phyloP scores from a whole-genome alignment of 1,140 invertebrate genomes.

The Ganaspis sp. region DNA sequence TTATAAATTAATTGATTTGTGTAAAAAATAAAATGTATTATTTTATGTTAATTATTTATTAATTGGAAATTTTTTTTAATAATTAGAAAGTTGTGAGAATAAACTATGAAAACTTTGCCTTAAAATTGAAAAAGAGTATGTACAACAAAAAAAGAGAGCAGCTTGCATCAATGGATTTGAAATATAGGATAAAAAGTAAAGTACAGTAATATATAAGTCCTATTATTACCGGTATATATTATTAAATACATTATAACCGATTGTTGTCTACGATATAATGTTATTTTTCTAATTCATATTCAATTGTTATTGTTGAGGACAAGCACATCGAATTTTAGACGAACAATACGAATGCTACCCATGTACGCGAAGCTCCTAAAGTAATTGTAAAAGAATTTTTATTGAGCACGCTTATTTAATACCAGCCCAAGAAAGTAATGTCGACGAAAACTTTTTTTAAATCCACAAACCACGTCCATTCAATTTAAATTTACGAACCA shows the following conservation, averaged over 20 bases:
- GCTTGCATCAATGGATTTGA: conserved; percentile 5
- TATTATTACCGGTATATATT: conserved; percentile 30
- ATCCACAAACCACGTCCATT: neutral
- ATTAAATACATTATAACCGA: conserved; percentile 72
- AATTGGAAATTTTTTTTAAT: no score
- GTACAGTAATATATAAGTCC: conserved; percentile 12
- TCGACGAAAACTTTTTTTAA: neutral
- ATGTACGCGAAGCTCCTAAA: neutral
- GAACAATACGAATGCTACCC: conserved; percentile 50
- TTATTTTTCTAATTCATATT: conserved; percentile 78
- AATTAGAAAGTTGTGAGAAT: no score
- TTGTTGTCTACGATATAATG: conserved; percentile 77
- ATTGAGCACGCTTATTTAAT: neutral
- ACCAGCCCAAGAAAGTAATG: neutral
- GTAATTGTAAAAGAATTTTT: neutral
- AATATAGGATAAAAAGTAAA: conserved; percentile 16
- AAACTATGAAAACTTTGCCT: neutral
- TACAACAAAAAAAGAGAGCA: conserved; percentile 5
- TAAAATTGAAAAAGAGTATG: conserved; percentile 1
- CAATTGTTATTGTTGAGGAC: conserved; percentile 76
- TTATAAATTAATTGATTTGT: no score
- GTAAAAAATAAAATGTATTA: no score
- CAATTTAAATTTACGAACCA: neutral
- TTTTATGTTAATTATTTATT: no score
- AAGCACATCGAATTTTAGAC: conserved; percentile 72